Evolutionary conservation across 2,797 vertebrate species (phyloP).

Genomic region (Megalops cyprinoides): DNA sequence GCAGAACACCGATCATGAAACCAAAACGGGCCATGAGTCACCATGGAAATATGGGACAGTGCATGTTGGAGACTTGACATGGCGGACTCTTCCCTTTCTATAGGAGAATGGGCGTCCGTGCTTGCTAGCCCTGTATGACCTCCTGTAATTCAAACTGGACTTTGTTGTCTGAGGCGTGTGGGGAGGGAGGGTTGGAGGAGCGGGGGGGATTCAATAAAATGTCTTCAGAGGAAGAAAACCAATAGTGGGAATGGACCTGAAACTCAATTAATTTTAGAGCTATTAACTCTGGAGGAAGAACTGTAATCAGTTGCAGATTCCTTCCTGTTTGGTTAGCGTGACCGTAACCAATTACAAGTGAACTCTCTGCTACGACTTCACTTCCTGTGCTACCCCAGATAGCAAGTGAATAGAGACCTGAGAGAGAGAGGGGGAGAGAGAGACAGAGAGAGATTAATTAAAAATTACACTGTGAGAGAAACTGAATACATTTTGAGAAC

Average conservation of each 20-base stretch:
- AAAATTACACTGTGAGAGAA: not conserved
- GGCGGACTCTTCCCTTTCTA: conserved; percentile 51
- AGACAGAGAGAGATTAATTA: conserved; percentile 17
- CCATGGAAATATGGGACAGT: conserved; percentile 47
- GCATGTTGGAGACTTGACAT: conserved; percentile 32
- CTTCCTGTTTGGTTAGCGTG: conserved; percentile 88
- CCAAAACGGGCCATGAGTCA: conserved; percentile 25
- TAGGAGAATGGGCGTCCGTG: conserved; percentile 59
- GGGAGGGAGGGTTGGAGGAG: not conserved
- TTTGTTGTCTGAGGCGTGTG: conserved; percentile 74
- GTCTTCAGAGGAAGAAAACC: conserved; percentile 73
- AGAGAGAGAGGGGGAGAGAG: conserved; percentile 23
- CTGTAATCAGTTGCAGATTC: conserved; percentile 90
- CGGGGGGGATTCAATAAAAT: conserved; percentile 65
- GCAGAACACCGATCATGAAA: not conserved
- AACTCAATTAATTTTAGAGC: conserved; percentile 83
- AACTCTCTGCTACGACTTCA: conserved; percentile 77
- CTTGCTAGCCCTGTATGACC: conserved; percentile 60
- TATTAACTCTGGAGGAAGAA: conserved; percentile 85
- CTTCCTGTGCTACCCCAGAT: conserved; percentile 79
- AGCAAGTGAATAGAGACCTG: conserved; percentile 55
- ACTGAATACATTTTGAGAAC: conserved; percentile 12
- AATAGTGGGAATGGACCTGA: conserved; percentile 78
- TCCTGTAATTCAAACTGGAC: conserved; percentile 65
- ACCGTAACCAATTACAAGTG: conserved; percentile 83